These are phyloP conservation scores for Emydocephalus ijimae DNA, from an alignment of 2,113 vertebrate species.

Conservation along the genomic window DNA sequence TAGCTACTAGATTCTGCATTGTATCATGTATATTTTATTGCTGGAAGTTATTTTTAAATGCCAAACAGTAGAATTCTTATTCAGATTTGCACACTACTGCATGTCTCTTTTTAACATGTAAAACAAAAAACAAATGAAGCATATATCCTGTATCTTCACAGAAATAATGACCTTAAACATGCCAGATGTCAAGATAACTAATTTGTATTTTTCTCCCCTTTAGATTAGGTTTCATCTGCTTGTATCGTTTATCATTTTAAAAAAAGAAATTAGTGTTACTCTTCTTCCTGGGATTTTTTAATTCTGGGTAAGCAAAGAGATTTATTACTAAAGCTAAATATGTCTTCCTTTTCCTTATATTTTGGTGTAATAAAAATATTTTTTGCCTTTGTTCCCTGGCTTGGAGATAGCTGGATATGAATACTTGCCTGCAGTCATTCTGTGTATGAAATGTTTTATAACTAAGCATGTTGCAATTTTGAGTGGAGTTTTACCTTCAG, in stretches of 20 bases:
- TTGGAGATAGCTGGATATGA: background rate
- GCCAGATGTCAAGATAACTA: background rate
- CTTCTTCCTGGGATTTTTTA: background rate
- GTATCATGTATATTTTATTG: slow-evolving; percentile 18
- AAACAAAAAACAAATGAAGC: slow-evolving; percentile 41
- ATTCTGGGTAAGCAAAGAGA: background rate
- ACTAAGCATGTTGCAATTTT: background rate
- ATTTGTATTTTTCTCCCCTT: background rate
- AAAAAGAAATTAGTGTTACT: background rate
- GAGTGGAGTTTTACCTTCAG: background rate
- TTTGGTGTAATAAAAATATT: background rate
- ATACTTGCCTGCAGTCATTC: background rate
- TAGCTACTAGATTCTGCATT: slow-evolving; percentile 38
- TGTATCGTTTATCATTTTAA: background rate
- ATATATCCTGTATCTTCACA: background rate
- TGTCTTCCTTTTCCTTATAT: background rate
- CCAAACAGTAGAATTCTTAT: slow-evolving; percentile 54
- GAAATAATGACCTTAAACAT: background rate
- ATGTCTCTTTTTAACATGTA: slow-evolving; percentile 67
- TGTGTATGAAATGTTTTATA: background rate
- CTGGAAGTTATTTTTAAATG: slow-evolving; percentile 47
- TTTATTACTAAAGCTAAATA: background rate
- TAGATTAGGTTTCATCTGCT: background rate
- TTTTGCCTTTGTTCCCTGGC: background rate
- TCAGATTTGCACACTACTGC: slow-evolving; percentile 64